phyloP scores from a whole-genome alignment of 2,797 vertebrate genomes.

The Rhinoraja longicauda region DNA sequence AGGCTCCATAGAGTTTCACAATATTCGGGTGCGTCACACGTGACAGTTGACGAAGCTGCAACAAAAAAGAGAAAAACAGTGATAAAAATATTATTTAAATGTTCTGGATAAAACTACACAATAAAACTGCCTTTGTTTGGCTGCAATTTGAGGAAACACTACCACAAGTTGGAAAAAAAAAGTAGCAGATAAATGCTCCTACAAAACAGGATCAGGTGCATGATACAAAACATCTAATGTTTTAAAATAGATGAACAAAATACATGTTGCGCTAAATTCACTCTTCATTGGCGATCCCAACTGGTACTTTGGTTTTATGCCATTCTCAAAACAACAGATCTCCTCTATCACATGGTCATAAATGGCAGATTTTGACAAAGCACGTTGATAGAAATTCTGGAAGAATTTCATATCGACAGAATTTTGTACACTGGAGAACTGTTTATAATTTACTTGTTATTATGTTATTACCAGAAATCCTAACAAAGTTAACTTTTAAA shows the following conservation, averaged over 20 bases:
- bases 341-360: neutral
- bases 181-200: neutral
- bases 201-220: neutral
- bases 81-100: neutral
- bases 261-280: neutral
- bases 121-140: neutral
- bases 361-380: neutral
- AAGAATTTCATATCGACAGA: neutral
- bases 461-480: neutral
- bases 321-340: neutral
- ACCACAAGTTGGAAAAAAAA: neutral
- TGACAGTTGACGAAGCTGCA: slow-evolving; percentile 90
- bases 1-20: slow-evolving; percentile 94
- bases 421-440: neutral
- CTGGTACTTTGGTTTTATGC: neutral
- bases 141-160: neutral
- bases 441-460: neutral
- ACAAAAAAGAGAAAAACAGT: slow-evolving; percentile 47
- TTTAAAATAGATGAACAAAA: neutral
- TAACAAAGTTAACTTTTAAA: neutral
- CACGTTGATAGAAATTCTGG: neutral
- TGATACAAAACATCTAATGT: neutral
- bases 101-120: neutral
- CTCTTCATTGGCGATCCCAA: neutral
- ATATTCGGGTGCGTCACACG: slow-evolving; percentile 96